phyloP scores from a whole-genome alignment of 2,797 vertebrate species.

The Liasis olivaceus region DNA sequence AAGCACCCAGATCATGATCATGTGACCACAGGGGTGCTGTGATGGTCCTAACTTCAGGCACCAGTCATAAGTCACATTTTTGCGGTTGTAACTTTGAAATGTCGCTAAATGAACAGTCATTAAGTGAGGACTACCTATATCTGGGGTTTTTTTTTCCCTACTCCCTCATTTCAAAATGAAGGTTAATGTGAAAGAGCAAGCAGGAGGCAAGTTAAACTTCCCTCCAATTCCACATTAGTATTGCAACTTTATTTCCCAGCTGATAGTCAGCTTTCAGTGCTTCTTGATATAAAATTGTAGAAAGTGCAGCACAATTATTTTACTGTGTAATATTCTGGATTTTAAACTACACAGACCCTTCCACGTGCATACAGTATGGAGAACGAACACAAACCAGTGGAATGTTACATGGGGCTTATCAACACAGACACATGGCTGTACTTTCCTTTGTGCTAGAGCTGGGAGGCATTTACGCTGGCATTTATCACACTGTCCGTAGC shows the following conservation, averaged over 20 bases:
- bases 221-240: not conserved
- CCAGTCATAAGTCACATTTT: too few relatives aligned
- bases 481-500: not conserved
- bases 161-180: not conserved
- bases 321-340: not conserved
- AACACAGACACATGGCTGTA: not conserved
- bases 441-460: not conserved
- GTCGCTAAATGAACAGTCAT: too few relatives aligned
- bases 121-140: too few relatives aligned
- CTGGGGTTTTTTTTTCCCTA: not conserved
- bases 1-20: too few relatives aligned
- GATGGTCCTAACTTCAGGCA: too few relatives aligned
- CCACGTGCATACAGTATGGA: not conserved
- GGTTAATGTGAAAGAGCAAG: not conserved
- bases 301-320: not conserved
- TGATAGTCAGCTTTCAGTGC: not conserved
- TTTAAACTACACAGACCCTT: not conserved
- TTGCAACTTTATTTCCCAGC: not conserved
- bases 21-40: too few relatives aligned
- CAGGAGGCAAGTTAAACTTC: not conserved
- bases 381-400: not conserved
- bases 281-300: not conserved
- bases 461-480: not conserved
- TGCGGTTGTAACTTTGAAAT: too few relatives aligned
- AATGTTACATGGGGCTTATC: not conserved